A percentile compares a stretch with the other conserved stretches of the same genome.
These are phyloP conservation scores for Agrochola litura DNA, from an alignment of 2,888 invertebrate genomes.

Conservation along the genomic window DNA sequence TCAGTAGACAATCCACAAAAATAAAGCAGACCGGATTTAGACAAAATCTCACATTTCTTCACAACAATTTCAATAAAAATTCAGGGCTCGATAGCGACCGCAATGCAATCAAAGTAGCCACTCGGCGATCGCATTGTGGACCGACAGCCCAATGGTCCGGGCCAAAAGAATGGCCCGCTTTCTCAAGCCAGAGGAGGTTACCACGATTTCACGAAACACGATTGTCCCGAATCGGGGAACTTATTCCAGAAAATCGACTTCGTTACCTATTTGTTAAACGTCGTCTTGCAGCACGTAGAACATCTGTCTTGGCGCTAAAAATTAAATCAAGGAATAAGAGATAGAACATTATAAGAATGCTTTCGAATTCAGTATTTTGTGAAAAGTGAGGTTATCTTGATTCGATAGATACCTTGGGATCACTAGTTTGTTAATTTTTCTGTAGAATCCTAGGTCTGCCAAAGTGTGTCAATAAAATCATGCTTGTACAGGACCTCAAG, in stretches of 20 bases:
- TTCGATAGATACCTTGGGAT: conserved; percentile 4
- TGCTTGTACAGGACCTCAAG: not conserved
- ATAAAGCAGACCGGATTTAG: conserved; percentile 22
- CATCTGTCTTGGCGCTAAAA: conserved; percentile 40
- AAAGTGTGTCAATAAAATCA: not conserved
- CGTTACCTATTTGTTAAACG: conserved; percentile 45
- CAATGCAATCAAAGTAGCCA: conserved; percentile 67
- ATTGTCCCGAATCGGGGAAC: conserved; percentile 44
- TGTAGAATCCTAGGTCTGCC: not conserved
- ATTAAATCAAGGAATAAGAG: conserved; percentile 46
- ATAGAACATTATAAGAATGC: too few species aligned
- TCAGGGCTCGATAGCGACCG: conserved; percentile 52
- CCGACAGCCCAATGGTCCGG: conserved; percentile 47
- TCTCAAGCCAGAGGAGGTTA: conserved; percentile 53
- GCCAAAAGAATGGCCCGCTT: conserved; percentile 53
- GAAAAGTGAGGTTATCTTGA: too few species aligned
- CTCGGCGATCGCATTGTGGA: conserved; percentile 55
- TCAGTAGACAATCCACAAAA: conserved; percentile 24
- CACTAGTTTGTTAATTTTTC: not conserved
- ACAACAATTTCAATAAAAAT: conserved; percentile 62
- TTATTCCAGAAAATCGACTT: conserved; percentile 60
- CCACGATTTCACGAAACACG: conserved; percentile 64
- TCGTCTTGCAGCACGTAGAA: conserved; percentile 42
- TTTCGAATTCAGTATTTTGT: too few species aligned
- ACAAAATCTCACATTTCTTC: conserved; percentile 44